Percentiles rank a stretch among this genome's conserved stretches.
phyloP scores from a whole-genome alignment of 1,140 invertebrate species.

The Anoplophora glabripennis region DNA sequence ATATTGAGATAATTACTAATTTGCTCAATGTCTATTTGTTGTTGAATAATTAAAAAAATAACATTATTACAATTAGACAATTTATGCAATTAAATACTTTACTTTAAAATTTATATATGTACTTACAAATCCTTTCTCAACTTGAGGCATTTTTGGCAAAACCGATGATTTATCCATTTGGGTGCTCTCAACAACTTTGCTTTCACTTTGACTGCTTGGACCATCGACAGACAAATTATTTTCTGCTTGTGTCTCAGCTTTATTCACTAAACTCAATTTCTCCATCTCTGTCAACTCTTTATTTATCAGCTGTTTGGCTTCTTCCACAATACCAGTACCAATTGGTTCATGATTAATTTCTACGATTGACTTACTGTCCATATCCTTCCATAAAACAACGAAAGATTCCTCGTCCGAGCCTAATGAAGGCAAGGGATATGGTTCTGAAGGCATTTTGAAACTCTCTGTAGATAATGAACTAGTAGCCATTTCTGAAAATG shows the following conservation, averaged over 20 bases:
- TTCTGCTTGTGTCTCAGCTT: not conserved
- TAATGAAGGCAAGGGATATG: slow-evolving; percentile 4
- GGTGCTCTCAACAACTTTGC: too few species aligned
- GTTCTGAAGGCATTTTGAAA: slow-evolving; percentile 9
- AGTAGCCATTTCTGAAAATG: slow-evolving; percentile 1
- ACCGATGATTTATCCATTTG: not conserved
- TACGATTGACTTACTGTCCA: not conserved
- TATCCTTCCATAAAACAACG: slow-evolving; percentile 15
- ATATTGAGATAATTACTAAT: too few species aligned
- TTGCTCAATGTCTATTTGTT: too few species aligned
- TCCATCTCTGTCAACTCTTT: slow-evolving; percentile 9
- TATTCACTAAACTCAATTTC: not conserved
- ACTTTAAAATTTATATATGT: too few species aligned
- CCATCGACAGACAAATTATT: not conserved
- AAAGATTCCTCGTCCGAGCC: slow-evolving; percentile 22
- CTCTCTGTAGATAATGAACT: not conserved
- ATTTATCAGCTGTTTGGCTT: slow-evolving; percentile 16
- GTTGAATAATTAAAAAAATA: too few species aligned
- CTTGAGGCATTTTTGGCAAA: slow-evolving; percentile 4
- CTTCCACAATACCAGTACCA: slow-evolving; percentile 1
- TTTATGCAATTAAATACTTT: too few species aligned
- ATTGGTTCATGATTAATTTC: slow-evolving; percentile 1
- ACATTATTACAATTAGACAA: too few species aligned
- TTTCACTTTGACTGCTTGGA: not conserved
- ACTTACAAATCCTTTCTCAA: not conserved